Percentiles rank a stretch among this genome's conserved stretches.
phyloP scores from a whole-genome alignment of 2,797 vertebrate species.

The Rhabdophis nuchalis region DNA sequence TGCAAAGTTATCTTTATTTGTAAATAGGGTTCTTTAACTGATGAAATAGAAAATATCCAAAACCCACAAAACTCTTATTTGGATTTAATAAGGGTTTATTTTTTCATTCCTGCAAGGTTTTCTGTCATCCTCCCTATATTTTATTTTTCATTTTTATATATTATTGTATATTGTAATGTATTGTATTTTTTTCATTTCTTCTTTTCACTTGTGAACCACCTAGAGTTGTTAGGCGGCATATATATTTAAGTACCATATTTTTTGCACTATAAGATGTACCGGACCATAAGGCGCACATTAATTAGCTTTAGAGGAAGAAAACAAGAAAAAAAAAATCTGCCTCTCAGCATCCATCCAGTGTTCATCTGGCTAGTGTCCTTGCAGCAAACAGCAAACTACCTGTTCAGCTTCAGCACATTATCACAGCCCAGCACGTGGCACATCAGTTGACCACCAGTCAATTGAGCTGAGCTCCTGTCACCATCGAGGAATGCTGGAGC shows the following conservation, averaged over 20 bases:
- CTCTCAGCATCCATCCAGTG: no score
- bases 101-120: background rate
- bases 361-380: no score
- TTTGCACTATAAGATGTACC: no score
- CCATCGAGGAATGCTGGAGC: no score
- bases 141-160: background rate
- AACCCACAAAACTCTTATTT: background rate
- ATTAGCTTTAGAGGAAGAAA: no score
- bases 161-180: background rate
- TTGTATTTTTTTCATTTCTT: background rate
- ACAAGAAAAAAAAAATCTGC: no score
- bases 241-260: background rate
- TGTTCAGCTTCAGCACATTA: no score
- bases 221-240: background rate
- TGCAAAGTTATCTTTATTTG: background rate
- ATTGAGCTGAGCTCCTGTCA: no score
- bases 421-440: no score
- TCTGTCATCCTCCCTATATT: background rate
- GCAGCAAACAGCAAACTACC: no score
- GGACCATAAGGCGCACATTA: no score
- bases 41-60: background rate
- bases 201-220: background rate
- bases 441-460: no score
- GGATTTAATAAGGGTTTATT: background rate
- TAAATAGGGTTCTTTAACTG: background rate